phyloP scores from a whole-genome alignment of 2,797 vertebrate species.

The Alca torda region DNA sequence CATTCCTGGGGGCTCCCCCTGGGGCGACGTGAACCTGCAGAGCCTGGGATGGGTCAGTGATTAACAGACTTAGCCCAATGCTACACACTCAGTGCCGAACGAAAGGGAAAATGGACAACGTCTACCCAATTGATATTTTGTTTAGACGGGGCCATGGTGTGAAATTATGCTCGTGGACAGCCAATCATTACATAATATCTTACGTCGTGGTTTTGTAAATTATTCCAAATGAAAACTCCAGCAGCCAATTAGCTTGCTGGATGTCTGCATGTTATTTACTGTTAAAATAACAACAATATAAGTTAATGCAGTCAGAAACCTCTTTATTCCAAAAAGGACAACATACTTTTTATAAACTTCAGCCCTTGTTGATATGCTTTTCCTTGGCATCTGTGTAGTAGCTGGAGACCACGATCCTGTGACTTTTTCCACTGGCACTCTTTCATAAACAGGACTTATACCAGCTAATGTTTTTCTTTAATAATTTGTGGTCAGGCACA shows the following conservation, averaged over 20 bases:
- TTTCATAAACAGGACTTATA: constrained; percentile 44
- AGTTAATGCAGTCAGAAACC: not conserved
- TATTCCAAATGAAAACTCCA: constrained; percentile 12
- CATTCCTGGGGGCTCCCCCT: not conserved
- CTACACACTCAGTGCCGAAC: not conserved
- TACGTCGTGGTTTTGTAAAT: constrained; percentile 10
- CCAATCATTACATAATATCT: not conserved
- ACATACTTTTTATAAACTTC: constrained; percentile 8
- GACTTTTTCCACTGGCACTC: constrained; percentile 45
- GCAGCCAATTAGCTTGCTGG: not conserved
- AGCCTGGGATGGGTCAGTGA: not conserved
- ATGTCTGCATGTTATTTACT: constrained; percentile 15
- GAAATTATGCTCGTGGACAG: not conserved
- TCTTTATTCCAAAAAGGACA: not conserved
- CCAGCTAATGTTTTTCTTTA: constrained; percentile 51
- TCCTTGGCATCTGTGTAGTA: constrained; percentile 25
- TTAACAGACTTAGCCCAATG: not conserved
- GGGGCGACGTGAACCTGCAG: not conserved
- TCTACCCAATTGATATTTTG: not conserved
- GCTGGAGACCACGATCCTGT: not conserved
- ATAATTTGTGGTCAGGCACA: constrained; percentile 51
- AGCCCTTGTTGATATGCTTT: constrained; percentile 3
- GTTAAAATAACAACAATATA: constrained; percentile 33
- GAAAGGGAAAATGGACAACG: not conserved
- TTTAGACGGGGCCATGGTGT: not conserved